Conservation (phyloP, 2,797 vertebrate species). For the Scolopax rusticola region DNA sequence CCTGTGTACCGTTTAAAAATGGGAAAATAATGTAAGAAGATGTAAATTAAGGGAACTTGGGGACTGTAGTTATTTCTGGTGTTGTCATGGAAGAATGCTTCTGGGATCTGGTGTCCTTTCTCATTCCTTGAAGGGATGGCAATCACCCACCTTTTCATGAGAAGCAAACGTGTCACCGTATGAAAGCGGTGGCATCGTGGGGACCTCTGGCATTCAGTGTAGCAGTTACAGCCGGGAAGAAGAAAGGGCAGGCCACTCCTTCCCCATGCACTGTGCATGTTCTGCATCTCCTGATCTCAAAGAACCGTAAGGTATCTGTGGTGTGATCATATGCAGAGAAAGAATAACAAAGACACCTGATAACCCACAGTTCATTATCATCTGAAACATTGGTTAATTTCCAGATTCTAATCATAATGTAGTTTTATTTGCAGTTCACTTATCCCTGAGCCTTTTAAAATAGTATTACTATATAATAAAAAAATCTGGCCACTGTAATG, state of each 20-base stretch:
- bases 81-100: fast-evolving
- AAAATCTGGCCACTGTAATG: background rate
- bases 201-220: background rate
- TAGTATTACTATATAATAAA: background rate
- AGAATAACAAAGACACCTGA: background rate
- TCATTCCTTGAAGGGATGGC: background rate
- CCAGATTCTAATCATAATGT: background rate
- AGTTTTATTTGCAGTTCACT: background rate
- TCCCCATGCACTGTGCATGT: background rate
- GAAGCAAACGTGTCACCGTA: background rate
- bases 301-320: background rate
- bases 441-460: background rate
- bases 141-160: background rate
- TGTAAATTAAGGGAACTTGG: background rate
- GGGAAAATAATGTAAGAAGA: background rate
- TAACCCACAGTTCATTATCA: background rate
- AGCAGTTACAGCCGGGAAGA: background rate
- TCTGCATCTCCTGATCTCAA: background rate
- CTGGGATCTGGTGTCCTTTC: background rate
- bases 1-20: background rate
- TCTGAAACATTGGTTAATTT: background rate
- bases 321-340: background rate
- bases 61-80: background rate
- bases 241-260: fast-evolving
- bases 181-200: background rate